Conservation (phyloP, 2,797 vertebrate genomes). For the Anguilla obscura region DNA sequence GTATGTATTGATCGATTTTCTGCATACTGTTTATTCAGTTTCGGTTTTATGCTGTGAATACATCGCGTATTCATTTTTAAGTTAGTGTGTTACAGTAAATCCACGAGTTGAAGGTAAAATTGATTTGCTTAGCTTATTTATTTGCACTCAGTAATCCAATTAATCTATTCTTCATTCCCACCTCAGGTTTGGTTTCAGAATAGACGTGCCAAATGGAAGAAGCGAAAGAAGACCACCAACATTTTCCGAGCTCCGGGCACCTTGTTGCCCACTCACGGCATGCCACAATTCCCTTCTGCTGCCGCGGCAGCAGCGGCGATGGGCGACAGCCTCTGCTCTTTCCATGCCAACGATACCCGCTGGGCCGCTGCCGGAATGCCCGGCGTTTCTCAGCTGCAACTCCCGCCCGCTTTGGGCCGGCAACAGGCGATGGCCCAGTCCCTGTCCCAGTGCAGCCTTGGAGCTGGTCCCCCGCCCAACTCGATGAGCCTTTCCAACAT, state of each 20-base stretch:
- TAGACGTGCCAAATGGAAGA: slow-evolving; percentile 98
- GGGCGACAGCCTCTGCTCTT: slow-evolving; percentile 96
- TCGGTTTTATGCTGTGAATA: neutral
- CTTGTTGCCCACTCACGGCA: slow-evolving; percentile 87
- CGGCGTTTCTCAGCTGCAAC: slow-evolving; percentile 90
- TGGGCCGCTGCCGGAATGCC: slow-evolving; percentile 93
- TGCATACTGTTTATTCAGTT: neutral
- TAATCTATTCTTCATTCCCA: slow-evolving; percentile 13
- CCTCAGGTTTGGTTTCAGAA: slow-evolving; percentile 97
- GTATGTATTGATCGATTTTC: neutral
- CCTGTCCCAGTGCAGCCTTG: slow-evolving; percentile 93
- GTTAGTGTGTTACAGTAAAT: neutral
- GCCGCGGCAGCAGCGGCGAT: slow-evolving; percentile 88
- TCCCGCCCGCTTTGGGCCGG: slow-evolving; percentile 86
- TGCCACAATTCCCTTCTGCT: slow-evolving; percentile 85
- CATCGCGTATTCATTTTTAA: neutral
- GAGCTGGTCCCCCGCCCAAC: slow-evolving; percentile 85
- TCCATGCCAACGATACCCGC: slow-evolving; percentile 94
- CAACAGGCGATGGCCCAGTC: slow-evolving; percentile 94
- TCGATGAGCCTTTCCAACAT: slow-evolving; percentile 94
- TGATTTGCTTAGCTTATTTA: neutral
- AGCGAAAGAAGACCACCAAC: slow-evolving; percentile 98
- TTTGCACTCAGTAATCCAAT: neutral
- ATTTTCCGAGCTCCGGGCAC: slow-evolving; percentile 93
- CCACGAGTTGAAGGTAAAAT: neutral